Evolutionary conservation across 2,797 vertebrate genomes (phyloP), one percentile per base, ranked within the genome.

Genomic region (Xyrichtys novacula): DNA sequence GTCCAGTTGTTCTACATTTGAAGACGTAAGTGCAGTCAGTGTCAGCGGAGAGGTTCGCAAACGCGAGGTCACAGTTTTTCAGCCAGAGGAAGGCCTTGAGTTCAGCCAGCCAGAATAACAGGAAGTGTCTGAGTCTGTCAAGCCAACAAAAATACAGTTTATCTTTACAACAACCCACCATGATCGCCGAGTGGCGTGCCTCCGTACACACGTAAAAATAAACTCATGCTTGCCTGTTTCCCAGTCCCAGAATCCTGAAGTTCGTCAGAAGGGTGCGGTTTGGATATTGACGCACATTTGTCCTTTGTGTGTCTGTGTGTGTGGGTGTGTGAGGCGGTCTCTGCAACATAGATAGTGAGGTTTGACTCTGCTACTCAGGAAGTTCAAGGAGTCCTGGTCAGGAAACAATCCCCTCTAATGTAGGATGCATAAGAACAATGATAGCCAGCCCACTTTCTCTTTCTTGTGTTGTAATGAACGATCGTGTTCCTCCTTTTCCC

Each of bases 241-340:
- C 66, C 56, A 71, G 50, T 38, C 11, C 64, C 56, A 65, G 71
- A 81, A 78, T 81, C 74, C 32, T 54, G 59, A 42, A 32, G 48
- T 40, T 19, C 49, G 59, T 75, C 64, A 84, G 54, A 55, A 74
- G 78, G 87, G 76, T 84, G 85, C 66, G 80, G 80, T 57, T 73
- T 58, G 66, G 53, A 71, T 26, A 11, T 17, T 84, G 85, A 83
- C 50, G 62, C 63, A 80, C 36, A 12, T 22, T 10, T 11, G 20
- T 43, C 42, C 5, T 22, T 43, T 47, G 14, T 47, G 44, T 25
- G 23, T 84, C 73, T 32, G 7, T 85, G 44, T 65, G 58, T 42
- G 28, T 61, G 39, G 31, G 42, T 64, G 59, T 58, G 57, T 58
- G 50, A 54, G 57, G n/a, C 31, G 57, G 55, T 40, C 66, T 65